Percentiles rank a stretch among this genome's conserved stretches.
phyloP scores from a whole-genome alignment of 2,113 vertebrate species.

The Synodontis membranacea region DNA sequence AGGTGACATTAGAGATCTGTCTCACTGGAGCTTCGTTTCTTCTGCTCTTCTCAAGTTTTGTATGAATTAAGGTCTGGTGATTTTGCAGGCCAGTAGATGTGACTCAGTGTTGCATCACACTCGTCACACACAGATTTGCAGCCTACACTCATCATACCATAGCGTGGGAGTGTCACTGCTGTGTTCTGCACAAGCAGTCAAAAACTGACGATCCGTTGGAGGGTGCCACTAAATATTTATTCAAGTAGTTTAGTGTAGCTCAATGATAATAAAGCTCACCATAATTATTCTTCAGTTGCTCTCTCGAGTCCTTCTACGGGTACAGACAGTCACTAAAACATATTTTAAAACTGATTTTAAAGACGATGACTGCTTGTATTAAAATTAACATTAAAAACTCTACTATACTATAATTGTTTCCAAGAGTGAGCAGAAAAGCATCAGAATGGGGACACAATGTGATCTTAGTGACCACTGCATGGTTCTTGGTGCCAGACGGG shows the following conservation, averaged over 20 bases:
- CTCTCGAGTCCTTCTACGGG: too few species aligned
- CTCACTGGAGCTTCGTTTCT: background rate
- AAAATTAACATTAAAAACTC: too few species aligned
- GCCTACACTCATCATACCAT: background rate
- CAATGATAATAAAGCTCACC: background rate
- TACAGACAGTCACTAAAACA: too few species aligned
- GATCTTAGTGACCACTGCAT: background rate
- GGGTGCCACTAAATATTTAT: background rate
- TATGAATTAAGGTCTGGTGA: background rate
- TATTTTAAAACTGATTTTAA: too few species aligned
- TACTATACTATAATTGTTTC: too few species aligned
- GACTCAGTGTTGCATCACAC: background rate
- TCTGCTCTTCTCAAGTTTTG: background rate
- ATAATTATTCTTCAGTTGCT: too few species aligned
- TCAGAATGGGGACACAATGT: background rate
- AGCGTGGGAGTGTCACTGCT: background rate
- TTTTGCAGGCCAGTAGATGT: background rate
- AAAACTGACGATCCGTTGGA: background rate
- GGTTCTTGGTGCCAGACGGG: background rate
- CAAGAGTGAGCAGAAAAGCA: too few species aligned
- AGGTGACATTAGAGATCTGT: background rate
- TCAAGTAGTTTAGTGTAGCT: background rate
- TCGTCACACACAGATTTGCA: background rate
- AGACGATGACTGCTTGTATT: too few species aligned
- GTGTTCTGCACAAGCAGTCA: background rate